Evolutionary conservation across 2,113 vertebrate genomes (phyloP), one percentile per base, ranked within the genome.

Genomic region (Patagioenas fasciata): DNA sequence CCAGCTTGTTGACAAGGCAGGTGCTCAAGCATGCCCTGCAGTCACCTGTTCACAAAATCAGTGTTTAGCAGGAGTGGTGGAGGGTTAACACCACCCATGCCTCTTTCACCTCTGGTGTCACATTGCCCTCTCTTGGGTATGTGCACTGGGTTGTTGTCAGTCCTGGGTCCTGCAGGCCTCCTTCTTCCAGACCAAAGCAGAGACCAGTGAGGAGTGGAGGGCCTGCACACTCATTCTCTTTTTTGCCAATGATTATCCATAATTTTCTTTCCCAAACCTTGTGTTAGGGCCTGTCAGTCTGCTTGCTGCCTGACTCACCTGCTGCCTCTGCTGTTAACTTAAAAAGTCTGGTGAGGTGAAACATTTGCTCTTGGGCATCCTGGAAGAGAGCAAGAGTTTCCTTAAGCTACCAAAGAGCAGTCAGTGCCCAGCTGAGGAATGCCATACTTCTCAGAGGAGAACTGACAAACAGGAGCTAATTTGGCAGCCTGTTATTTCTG

Each of bases 371-470:
- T 47, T 26, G 31, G 36, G 47, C 23, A 14, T 65, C 40, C 34
- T 80, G 31, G 74, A 65, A 53, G n/a, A 69, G 36, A 32, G 44
- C 0, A 0, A 3, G 23, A 5, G 38, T 53, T 81, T 58, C n/a
- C 13, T 34, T 36, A 2, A 11, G 61, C 29, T 57, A 0, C 2
- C 48, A 54, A 47, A 40, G 44, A 57, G n/a, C 36, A 28, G 54
- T 19, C 11, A 53, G 73, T 0, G 1, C 26, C 3, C n/a, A 38
- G 31, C 47, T 89, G 57, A 57, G 73, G 23, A 21, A 10, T 2
- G 24, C 32, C 29, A 3, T 1, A 0, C 29, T 48, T 26, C 34
- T 51, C 4, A 1, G 25, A 50, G 66, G 66, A 61, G 72, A 58
- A 4, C 40, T 71, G 61, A 23, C 77, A 34, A n/a, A 26, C 15